These are phyloP conservation scores for Ctenochaetus hawaiiensis DNA, from an alignment of 2,797 vertebrate genomes.

Conservation along the genomic window DNA sequence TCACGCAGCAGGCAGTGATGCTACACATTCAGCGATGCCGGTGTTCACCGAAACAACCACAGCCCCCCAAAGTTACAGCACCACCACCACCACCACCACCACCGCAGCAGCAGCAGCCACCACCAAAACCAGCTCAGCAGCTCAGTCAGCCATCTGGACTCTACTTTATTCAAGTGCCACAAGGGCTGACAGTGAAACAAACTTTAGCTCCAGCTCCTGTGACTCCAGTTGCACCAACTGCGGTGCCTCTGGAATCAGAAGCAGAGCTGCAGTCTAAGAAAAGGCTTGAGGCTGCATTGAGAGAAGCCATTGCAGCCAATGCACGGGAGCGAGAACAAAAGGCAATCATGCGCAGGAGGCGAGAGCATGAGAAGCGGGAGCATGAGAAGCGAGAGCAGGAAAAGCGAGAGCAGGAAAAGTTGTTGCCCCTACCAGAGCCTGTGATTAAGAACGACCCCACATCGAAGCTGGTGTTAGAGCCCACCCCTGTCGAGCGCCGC, in stretches of 20 bases:
- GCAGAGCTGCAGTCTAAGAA: constrained; percentile 80
- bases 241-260: constrained; percentile 27
- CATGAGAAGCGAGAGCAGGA: constrained; percentile 5
- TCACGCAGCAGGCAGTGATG: constrained; percentile 93
- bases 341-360: constrained; percentile 86
- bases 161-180: constrained; percentile 80
- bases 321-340: constrained; percentile 84
- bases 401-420: constrained; percentile 81
- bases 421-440: constrained; percentile 22
- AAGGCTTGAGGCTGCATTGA: constrained; percentile 83
- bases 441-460: constrained; percentile 68
- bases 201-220: constrained; percentile 48
- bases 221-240: background rate
- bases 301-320: constrained; percentile 82
- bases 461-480: constrained; percentile 88
- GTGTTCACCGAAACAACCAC: constrained; percentile 86
- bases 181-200: constrained; percentile 65
- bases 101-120: background rate
- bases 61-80: constrained; percentile 59
- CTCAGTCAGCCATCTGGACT: constrained; percentile 62
- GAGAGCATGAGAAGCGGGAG: constrained; percentile 76
- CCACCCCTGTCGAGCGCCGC: constrained; percentile 80
- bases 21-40: constrained; percentile 94
- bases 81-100: background rate
- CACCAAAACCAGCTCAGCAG: constrained; percentile 53